Evolutionary conservation across 2,888 invertebrate genomes (phyloP).

Genomic region (Elysia crispata): DNA sequence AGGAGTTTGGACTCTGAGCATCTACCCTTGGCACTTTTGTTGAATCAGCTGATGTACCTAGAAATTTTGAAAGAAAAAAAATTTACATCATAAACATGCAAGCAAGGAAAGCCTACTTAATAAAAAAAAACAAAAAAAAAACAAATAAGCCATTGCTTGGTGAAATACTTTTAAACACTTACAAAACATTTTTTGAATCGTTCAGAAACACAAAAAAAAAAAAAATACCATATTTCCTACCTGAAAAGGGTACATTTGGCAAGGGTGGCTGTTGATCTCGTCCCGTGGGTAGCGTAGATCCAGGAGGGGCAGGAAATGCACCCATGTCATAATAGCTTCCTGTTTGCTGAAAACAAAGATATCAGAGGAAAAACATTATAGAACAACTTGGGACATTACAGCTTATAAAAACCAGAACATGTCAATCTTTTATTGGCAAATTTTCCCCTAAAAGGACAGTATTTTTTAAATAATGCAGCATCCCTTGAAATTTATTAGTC

Average conservation of each 20-base stretch:
- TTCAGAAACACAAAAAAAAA: background rate
- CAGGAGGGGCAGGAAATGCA: slow-evolving; percentile 59
- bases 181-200: background rate
- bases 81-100: background rate
- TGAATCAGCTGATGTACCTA: slow-evolving; percentile 58
- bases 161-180: background rate
- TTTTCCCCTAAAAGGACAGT: no score
- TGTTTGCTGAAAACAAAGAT: slow-evolving; percentile 46
- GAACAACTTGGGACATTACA: no score
- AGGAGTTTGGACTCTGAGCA: slow-evolving; percentile 88
- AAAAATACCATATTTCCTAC: slow-evolving; percentile 48
- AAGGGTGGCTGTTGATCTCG: slow-evolving; percentile 59
- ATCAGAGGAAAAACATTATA: background rate
- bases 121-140: no score
- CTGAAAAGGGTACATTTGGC: slow-evolving; percentile 72
- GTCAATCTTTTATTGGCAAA: no score
- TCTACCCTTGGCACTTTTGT: slow-evolving; percentile 83
- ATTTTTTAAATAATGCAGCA: no score
- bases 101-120: background rate
- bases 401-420: no score
- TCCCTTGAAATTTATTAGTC: no score
- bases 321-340: slow-evolving; percentile 63
- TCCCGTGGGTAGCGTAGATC: slow-evolving; percentile 58
- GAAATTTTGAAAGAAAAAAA: slow-evolving; percentile 19
- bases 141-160: background rate